Evolutionary conservation across 2,888 invertebrate genomes (phyloP), one percentile per base, ranked within the genome.

Genomic region (Biston stratarius): DNA sequence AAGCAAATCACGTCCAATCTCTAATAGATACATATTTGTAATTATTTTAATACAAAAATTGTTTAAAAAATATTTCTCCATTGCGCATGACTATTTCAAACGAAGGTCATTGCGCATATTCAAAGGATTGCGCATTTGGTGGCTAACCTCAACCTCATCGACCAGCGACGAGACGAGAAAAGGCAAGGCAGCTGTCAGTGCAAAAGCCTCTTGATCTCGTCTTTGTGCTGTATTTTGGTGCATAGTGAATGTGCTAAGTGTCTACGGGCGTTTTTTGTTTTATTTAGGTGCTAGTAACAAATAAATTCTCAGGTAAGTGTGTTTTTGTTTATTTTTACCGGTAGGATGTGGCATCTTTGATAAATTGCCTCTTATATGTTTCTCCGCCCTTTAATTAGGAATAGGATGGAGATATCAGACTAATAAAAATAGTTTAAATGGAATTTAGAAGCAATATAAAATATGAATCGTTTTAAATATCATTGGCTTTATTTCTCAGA

Each of bases 51-150:
- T 8, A n/a, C 10, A 36, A 14, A 57, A 34, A 0, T 24, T 36
- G 14, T 10, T 2, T 10, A 15, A 34, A 57, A 9, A 59, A 38
- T 49, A 24, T 0, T 45, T 53, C 11, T 40, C 57, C 75, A 79
- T 76, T 85, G 92, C 93, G 92, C 93, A 93, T 93, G 92, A 82
- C 88, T 84, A 83, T 86, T 83, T 80, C 74, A 77, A 78, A 75
- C 76, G 77, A 86, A 86, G 84, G 85, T 89, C 85, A 93, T 86
- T 92, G 93, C 93, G 93, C 93, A 94, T 92, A 93, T 88, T 93
- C 93, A 92, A 90, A 91, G 89, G 91, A 90, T 93, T 93, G 93
- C 93, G 93, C 93, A 93, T 92, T 86, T 83, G 83, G 86, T 86
- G 80, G 86, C 86, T 89, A 90, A 90, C 90, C 89, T 89, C 85